Evolutionary conservation across 2,797 vertebrate species (phyloP), one percentile per base, ranked within the genome.

Genomic region (Gila robusta): DNA sequence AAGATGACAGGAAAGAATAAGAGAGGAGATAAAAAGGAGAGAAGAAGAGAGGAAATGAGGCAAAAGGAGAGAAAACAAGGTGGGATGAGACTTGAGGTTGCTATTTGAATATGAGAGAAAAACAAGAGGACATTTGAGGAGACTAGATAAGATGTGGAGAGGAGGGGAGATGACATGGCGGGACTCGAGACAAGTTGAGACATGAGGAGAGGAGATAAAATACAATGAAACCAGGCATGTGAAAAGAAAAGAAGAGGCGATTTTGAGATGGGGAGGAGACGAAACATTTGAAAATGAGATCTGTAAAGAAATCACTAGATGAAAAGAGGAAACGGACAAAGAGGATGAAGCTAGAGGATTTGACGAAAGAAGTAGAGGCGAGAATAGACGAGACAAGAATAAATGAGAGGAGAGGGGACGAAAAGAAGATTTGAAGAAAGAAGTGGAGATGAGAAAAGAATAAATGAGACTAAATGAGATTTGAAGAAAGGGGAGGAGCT

Each of bases 201-300:
- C 26, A 64, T 6, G 26, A 64, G 12, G 26, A 89, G 47, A 52
- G 66, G 4, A 54, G 66, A 56, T 8, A 32, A 81, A 44, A 71
- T 7, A 23, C 5, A 14, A 35, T n/a, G 28, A 81, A 41, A 81
- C 16, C 81, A 59, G 81, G 78, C 26, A 59, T 59, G 59, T 28
- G 72, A 67, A 87, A 88, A 93, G 86, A 87, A 89, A 92, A 94
- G 83, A 76, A 81, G n/a, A 11, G 90, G 92, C 94, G 92, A 94
- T 93, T 91, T 92, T 89, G 85, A 64, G 86, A 90, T 80, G 84
- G 86, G 66, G 89, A 84, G 69, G 74, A 80, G 66, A 79, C 83
- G 82, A 92, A 89, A 35, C n/a, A 70, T 39, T 85, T 90, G 89
- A 90, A 89, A 86, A 12, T 90, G 92, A 94, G 93, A 94, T 93